phyloP scores from a whole-genome alignment of 2,797 vertebrate genomes.

The Clarias fuscus region DNA sequence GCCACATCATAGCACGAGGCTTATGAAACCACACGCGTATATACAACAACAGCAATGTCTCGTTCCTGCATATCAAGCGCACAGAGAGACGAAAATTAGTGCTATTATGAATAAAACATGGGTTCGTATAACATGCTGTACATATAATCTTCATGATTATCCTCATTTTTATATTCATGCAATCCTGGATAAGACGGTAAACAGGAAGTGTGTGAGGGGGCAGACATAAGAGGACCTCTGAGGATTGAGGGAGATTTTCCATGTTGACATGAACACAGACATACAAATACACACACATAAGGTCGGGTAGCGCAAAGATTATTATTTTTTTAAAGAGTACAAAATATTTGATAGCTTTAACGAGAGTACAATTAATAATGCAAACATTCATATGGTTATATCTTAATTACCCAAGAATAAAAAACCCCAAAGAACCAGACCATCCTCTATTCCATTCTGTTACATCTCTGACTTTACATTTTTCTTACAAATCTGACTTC shows the following conservation, averaged over 20 bases:
- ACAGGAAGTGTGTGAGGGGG: slow-evolving; percentile 21
- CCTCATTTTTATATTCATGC: not conserved
- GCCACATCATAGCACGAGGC: not conserved
- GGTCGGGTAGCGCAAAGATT: not conserved
- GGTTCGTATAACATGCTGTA: not conserved
- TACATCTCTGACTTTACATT: not conserved
- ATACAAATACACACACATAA: not conserved
- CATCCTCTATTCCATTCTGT: too few species aligned
- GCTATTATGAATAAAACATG: not conserved
- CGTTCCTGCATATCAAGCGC: not conserved
- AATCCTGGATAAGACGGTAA: not conserved
- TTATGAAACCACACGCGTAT: not conserved
- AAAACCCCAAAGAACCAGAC: not conserved
- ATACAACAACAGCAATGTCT: not conserved
- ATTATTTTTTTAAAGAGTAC: not conserved
- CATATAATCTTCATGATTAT: slow-evolving; percentile 7
- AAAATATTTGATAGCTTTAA: not conserved
- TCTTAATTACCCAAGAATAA: not conserved
- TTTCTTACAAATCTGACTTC: not conserved
- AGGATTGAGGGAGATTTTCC: not conserved
- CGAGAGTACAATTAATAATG: not conserved
- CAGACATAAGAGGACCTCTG: not conserved
- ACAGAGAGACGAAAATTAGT: not conserved
- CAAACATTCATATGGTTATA: not conserved
- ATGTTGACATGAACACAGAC: not conserved